Evolutionary conservation across 2,888 invertebrate species (phyloP).

Genomic region (Ctenicera cuprea): DNA sequence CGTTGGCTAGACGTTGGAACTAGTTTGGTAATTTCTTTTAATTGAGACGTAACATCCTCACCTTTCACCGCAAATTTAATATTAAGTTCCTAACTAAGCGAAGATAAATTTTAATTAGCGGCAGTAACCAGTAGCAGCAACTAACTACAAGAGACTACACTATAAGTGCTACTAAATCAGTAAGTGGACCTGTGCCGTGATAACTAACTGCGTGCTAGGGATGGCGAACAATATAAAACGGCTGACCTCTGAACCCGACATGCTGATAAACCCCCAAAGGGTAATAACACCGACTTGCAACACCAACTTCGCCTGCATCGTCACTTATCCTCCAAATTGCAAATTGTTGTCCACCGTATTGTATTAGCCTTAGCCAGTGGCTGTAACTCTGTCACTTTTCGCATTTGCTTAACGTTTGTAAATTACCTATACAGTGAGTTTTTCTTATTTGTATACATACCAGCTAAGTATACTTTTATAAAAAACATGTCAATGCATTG

Average conservation of each 20-base stretch:
- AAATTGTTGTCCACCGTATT: slow-evolving; percentile 5
- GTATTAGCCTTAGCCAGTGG: too few species aligned
- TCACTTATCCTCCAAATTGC: slow-evolving; percentile 33
- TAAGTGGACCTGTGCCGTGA: slow-evolving; percentile 46
- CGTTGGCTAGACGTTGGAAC: slow-evolving; percentile 28
- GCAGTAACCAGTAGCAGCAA: slow-evolving; percentile 25
- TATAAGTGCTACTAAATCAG: slow-evolving; percentile 51
- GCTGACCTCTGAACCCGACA: slow-evolving; percentile 40
- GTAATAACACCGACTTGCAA: slow-evolving; percentile 48
- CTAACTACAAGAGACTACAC: slow-evolving; percentile 50
- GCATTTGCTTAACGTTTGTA: too few species aligned
- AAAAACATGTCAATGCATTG: too few species aligned
- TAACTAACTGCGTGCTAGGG: slow-evolving; percentile 44
- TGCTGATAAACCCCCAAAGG: slow-evolving; percentile 49
- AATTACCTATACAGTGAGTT: too few species aligned
- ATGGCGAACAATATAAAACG: slow-evolving; percentile 40
- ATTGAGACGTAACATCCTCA: slow-evolving; percentile 50
- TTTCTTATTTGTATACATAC: too few species aligned
- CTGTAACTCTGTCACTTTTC: too few species aligned
- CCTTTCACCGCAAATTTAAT: slow-evolving; percentile 50
- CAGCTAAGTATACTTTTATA: too few species aligned
- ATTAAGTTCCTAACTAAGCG: slow-evolving; percentile 49
- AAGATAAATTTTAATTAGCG: slow-evolving; percentile 53
- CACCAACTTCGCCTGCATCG: slow-evolving; percentile 41
- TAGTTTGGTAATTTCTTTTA: slow-evolving; percentile 50